Evolutionary conservation across 2,113 vertebrate species (phyloP).

Genomic region (Morone chrysops): DNA sequence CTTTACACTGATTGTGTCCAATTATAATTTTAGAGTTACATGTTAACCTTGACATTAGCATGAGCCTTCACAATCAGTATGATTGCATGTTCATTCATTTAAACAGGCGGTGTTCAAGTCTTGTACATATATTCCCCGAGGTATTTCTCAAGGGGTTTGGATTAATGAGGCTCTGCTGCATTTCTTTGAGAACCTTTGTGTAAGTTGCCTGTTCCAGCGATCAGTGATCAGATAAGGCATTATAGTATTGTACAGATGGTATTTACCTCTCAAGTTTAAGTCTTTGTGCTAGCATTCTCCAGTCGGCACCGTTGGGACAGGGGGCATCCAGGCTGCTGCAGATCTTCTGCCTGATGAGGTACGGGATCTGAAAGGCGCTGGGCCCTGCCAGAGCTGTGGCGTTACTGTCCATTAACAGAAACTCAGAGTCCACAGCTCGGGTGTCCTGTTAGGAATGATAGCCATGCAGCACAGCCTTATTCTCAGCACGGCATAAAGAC

Average conservation of each 20-base stretch:
- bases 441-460: constrained; percentile 85
- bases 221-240: constrained; percentile 38
- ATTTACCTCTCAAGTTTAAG: constrained; percentile 96
- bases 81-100: constrained; percentile 36
- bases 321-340: constrained; percentile 97
- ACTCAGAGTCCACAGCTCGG: constrained; percentile 84
- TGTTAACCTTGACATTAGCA: neutral
- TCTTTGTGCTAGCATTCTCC: constrained; percentile 97
- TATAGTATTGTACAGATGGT: neutral
- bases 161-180: constrained; percentile 31
- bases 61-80: constrained; percentile 22
- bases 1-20: constrained; percentile 22
- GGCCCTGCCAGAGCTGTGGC: constrained; percentile 95
- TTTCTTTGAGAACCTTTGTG: constrained; percentile 25
- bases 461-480: neutral
- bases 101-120: constrained; percentile 20
- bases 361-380: constrained; percentile 99
- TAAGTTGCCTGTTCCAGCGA: constrained; percentile 2
- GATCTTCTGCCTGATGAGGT: constrained; percentile 99
- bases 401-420: constrained; percentile 91
- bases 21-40: neutral
- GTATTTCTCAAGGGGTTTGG: constrained; percentile 7
- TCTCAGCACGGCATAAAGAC: neutral
- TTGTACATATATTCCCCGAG: neutral
- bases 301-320: constrained; percentile 92